Percentiles rank a stretch among this genome's conserved stretches.
Evolutionary conservation across 1,140 invertebrate genomes (phyloP).

Genomic region (Daktulosphaira vitifoliae): DNA sequence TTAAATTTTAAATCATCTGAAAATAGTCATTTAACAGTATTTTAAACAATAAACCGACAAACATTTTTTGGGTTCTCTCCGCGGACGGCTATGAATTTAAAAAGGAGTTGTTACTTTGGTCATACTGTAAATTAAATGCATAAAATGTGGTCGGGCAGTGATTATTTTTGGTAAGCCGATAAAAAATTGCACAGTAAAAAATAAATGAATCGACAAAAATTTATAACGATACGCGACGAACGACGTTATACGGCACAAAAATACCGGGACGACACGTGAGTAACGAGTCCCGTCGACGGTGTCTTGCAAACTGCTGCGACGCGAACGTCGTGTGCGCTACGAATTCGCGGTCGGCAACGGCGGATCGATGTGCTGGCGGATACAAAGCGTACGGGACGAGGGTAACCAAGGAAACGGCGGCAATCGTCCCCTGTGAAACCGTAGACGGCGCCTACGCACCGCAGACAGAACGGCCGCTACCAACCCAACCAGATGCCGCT

Average conservation of each 20-base stretch:
- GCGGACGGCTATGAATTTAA: too few relatives aligned
- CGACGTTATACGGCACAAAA: too few relatives aligned
- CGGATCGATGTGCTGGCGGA: constrained; percentile 21
- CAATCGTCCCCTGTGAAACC: neutral
- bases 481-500: constrained; percentile 18
- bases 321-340: neutral
- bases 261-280: neutral
- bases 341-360: neutral
- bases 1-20: too few relatives aligned
- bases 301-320: constrained; percentile 5
- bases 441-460: neutral
- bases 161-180: too few relatives aligned
- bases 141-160: too few relatives aligned
- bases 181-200: neutral
- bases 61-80: too few relatives aligned
- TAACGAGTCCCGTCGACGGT: neutral
- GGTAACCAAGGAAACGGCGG: constrained; percentile 22
- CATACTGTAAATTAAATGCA: too few relatives aligned
- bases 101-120: too few relatives aligned
- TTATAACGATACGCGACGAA: neutral
- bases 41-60: too few relatives aligned
- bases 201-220: neutral
- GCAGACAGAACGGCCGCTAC: neutral
- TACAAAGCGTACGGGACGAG: neutral
- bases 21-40: too few relatives aligned